Conservation (phyloP, 2,888 invertebrate species). For the Unio pictorum region DNA sequence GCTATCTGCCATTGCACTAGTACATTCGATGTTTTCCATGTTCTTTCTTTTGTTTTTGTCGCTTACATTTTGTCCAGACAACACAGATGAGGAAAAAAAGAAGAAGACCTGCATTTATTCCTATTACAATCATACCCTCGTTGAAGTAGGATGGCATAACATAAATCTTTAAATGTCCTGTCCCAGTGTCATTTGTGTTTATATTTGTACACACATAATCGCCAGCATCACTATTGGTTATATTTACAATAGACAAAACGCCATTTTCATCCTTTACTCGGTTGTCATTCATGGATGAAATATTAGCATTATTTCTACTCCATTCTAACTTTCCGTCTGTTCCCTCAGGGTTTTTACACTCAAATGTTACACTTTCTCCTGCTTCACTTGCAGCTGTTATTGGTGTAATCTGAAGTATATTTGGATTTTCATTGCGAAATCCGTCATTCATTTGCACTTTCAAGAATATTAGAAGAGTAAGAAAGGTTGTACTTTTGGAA, state of each 20-base stretch:
- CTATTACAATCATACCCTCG: conserved; percentile 53
- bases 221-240: conserved; percentile 56
- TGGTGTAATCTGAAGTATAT: conserved; percentile 10
- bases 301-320: conserved; percentile 6
- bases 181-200: conserved; percentile 43
- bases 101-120: conserved; percentile 44
- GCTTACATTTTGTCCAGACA: conserved; percentile 23
- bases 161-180: conserved; percentile 39
- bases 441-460: too few species aligned
- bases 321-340: conserved; percentile 11
- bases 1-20: too few species aligned
- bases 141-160: conserved; percentile 50
- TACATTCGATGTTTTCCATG: too few species aligned
- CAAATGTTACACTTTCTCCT: conserved; percentile 13
- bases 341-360: conserved; percentile 10
- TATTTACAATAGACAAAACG: conserved; percentile 56
- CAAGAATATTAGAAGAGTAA: too few species aligned
- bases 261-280: conserved; percentile 26
- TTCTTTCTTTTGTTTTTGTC: conserved; percentile 12
- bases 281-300: too few species aligned
- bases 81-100: conserved; percentile 48
- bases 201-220: conserved; percentile 54
- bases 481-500: too few species aligned
- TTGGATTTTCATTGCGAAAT: not conserved
- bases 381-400: conserved; percentile 10